Evolutionary conservation across 2,888 invertebrate genomes (phyloP).

Genomic region (Hydroisotoma schaefferi): DNA sequence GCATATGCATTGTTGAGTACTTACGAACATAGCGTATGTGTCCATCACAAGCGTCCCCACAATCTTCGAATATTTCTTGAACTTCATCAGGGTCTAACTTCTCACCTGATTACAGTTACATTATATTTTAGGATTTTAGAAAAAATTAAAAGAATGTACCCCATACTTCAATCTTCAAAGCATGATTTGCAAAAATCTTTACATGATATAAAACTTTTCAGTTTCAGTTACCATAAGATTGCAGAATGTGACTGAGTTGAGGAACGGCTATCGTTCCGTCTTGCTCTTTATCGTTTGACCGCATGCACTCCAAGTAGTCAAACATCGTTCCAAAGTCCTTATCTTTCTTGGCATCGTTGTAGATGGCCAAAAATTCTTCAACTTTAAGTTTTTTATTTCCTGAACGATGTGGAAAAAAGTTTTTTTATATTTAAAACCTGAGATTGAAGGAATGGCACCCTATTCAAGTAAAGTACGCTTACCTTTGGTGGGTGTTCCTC

Average conservation of each 20-base stretch:
- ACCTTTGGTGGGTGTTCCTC: constrained; percentile 95
- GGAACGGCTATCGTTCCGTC: constrained; percentile 93
- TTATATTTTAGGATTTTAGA: background rate
- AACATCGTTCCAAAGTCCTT: constrained; percentile 96
- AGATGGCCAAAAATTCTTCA: constrained; percentile 99
- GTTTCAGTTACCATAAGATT: constrained; percentile 73
- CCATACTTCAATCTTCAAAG: too few species aligned
- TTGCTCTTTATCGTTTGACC: constrained; percentile 97
- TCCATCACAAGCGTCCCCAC: constrained; percentile 18
- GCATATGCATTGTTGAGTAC: background rate
- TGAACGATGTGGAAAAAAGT: too few species aligned
- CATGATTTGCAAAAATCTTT: background rate
- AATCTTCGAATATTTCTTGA: constrained; percentile 22
- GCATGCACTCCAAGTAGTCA: constrained; percentile 99
- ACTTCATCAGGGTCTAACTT: constrained; percentile 28
- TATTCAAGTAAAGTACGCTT: constrained; percentile 48
- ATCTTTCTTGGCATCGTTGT: constrained; percentile 90
- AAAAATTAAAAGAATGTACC: background rate
- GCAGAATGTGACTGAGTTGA: constrained; percentile 92
- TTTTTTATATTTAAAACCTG: too few species aligned
- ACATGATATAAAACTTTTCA: constrained; percentile 2
- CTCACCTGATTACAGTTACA: constrained; percentile 16
- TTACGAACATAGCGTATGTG: constrained; percentile 23
- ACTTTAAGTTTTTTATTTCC: constrained; percentile 85
- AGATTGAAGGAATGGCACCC: too few species aligned